These are phyloP conservation scores for Drosophila mulleri DNA, from an alignment of 2,888 invertebrate genomes.

Conservation along the genomic window DNA sequence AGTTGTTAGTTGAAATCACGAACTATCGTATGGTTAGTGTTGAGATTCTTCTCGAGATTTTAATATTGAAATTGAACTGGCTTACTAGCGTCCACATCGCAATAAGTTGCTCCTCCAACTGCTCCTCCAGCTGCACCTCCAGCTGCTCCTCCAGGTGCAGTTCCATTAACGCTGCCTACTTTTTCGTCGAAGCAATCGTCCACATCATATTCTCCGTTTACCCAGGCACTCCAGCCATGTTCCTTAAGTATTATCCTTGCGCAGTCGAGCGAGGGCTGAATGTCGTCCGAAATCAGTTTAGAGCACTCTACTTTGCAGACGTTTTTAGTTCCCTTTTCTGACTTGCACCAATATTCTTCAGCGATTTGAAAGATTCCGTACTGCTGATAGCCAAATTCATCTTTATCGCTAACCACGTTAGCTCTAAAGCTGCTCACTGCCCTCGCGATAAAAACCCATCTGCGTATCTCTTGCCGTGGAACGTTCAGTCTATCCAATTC, in stretches of 20 bases:
- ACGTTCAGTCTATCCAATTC: constrained; percentile 23
- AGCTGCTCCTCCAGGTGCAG: no score
- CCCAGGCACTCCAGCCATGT: neutral
- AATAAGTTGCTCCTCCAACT: neutral
- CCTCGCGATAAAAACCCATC: constrained; percentile 18
- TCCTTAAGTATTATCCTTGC: rapidly evolving
- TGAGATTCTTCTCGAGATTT: no score
- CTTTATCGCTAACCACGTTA: rapidly evolving
- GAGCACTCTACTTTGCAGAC: neutral
- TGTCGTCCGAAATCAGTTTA: neutral
- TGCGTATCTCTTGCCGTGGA: neutral
- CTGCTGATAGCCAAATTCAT: rapidly evolving
- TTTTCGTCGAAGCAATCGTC: constrained; percentile 15
- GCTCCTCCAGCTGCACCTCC: neutral
- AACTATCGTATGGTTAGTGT: no score
- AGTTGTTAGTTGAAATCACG: no score
- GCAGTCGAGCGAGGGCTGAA: constrained; percentile 6
- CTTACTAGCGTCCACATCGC: no score
- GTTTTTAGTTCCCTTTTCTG: neutral
- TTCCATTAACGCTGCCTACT: neutral
- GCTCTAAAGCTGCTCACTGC: neutral
- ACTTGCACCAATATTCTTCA: constrained; percentile 5
- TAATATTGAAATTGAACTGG: no score
- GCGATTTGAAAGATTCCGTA: constrained; percentile 34
- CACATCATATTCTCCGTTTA: neutral